Percentiles rank a stretch among this genome's conserved stretches.
Conservation (phyloP, 2,888 invertebrate species). For the Aleiodes leptofemur region DNA sequence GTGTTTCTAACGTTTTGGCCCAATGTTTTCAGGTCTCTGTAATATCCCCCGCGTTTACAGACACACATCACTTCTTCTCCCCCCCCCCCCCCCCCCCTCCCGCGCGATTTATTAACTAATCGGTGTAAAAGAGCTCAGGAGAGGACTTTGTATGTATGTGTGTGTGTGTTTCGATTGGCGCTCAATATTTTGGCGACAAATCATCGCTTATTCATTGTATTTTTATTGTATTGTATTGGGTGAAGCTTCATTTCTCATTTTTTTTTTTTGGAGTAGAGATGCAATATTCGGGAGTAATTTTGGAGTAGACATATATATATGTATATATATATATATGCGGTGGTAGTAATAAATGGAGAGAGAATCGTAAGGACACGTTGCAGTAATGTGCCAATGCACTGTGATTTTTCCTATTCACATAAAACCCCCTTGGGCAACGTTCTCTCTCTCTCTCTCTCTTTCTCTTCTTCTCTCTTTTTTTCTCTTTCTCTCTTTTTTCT, state of each 20-base stretch:
- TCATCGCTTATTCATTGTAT: background rate
- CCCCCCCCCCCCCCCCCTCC: background rate
- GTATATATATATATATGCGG: too few species aligned
- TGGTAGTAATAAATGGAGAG: too few species aligned
- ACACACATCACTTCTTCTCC: slow-evolving; percentile 19
- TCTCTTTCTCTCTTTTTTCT: background rate
- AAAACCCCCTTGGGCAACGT: background rate
- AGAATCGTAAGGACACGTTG: too few species aligned
- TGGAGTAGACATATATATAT: too few species aligned
- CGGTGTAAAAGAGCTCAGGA: too few species aligned
- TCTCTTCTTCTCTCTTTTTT: too few species aligned
- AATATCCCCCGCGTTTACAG: slow-evolving; percentile 6
- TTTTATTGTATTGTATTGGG: background rate
- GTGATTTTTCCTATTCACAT: slow-evolving; percentile 3
- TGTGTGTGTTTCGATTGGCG: slow-evolving; percentile 32
- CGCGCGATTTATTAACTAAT: slow-evolving; percentile 45
- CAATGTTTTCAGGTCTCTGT: slow-evolving; percentile 44
- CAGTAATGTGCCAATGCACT: slow-evolving; percentile 15
- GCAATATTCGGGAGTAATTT: too few species aligned
- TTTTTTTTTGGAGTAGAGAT: too few species aligned
- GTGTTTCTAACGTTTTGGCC: slow-evolving; percentile 42
- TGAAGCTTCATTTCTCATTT: too few species aligned
- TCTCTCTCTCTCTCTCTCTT: too few species aligned
- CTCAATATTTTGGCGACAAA: slow-evolving; percentile 40
- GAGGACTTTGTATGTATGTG: too few species aligned